These are phyloP conservation scores for Heliconius ismenius DNA, from an alignment of 2,888 invertebrate genomes.

Conservation along the genomic window DNA sequence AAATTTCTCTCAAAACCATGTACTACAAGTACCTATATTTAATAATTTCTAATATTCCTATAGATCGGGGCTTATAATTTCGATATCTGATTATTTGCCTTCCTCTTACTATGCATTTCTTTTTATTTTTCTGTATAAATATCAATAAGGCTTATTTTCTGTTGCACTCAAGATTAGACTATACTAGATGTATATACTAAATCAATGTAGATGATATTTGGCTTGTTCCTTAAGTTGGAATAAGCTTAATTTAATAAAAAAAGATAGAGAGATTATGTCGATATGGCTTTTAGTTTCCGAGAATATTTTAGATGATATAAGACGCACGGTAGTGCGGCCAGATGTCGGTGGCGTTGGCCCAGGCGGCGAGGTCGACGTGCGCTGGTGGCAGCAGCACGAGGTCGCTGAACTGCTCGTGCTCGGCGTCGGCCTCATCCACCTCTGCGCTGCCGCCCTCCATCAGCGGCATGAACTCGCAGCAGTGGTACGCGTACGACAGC, in stretches of 20 bases:
- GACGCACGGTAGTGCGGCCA: slow-evolving; percentile 90
- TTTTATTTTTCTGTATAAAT: no score
- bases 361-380: slow-evolving; percentile 83
- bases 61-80: no score
- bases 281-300: not conserved
- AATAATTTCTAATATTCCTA: no score
- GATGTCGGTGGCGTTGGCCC: slow-evolving; percentile 90
- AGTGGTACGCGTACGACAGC: slow-evolving; percentile 97
- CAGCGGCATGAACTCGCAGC: slow-evolving; percentile 92
- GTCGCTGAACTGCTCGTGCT: slow-evolving; percentile 69
- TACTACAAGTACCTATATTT: no score
- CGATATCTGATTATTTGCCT: no score
- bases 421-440: slow-evolving; percentile 73
- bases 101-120: no score
- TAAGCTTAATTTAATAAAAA: not conserved
- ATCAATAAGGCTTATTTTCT: no score
- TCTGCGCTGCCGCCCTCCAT: slow-evolving; percentile 83
- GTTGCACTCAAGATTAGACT: no score
- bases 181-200: no score
- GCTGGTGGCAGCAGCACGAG: slow-evolving; percentile 69
- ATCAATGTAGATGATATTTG: no score
- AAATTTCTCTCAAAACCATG: no score
- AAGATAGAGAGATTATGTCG: not conserved
- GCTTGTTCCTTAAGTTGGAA: no score
- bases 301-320: not conserved